Evolutionary conservation across 2,888 invertebrate species (phyloP).

Genomic region (Platypus cylindrus): DNA sequence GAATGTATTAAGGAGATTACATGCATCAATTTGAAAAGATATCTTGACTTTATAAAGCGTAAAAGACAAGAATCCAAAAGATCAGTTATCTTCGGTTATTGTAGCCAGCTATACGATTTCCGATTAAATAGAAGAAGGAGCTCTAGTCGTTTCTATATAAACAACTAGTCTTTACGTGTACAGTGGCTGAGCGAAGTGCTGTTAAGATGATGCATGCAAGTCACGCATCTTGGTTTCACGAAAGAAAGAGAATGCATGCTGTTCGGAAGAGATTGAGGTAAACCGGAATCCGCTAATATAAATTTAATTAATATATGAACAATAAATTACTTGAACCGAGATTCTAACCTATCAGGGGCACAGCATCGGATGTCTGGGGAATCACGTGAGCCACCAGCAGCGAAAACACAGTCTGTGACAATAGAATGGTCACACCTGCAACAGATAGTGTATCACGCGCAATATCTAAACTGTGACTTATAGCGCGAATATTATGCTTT

Average conservation of each 20-base stretch:
- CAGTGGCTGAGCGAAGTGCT: slow-evolving; percentile 35
- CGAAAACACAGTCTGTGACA: slow-evolving; percentile 98
- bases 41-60: no score
- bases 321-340: slow-evolving; percentile 22
- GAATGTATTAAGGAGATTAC: no score
- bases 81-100: slow-evolving; percentile 32
- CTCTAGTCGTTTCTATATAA: no score
- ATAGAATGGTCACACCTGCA: slow-evolving; percentile 97
- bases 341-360: slow-evolving; percentile 89
- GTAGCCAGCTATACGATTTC: slow-evolving; percentile 29
- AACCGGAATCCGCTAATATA: no score
- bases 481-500: slow-evolving; percentile 28
- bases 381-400: slow-evolving; percentile 98
- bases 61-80: no score
- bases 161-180: no score
- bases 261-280: no score
- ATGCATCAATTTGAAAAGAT: no score
- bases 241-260: no score
- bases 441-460: slow-evolving; percentile 47
- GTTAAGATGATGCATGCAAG: slow-evolving; percentile 16
- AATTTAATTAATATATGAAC: slow-evolving; percentile 15
- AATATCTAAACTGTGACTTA: slow-evolving; percentile 37
- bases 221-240: no score
- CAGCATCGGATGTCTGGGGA: slow-evolving; percentile 98
- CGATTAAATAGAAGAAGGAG: slow-evolving; percentile 27